Evolutionary conservation across 2,888 invertebrate genomes (phyloP), one percentile per base, ranked within the genome.

Genomic region (Leucoptera coffeella): DNA sequence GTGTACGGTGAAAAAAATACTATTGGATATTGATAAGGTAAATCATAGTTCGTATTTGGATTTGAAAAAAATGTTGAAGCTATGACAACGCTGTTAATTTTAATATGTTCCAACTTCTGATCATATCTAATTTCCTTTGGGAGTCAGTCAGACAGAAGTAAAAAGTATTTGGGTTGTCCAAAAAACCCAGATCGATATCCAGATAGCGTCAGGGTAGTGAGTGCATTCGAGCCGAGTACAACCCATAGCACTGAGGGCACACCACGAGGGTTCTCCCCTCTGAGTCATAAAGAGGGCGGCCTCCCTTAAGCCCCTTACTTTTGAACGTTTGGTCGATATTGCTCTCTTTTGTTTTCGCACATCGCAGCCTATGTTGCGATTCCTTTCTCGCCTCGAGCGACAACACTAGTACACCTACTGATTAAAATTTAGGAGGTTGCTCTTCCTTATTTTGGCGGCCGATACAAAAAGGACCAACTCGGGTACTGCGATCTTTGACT

Each of bases 261-360:
- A 51, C 50, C 51, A 60, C 56, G 50, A 61, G 67, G 67, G 64
- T 55, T 50, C 57, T 58, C 60, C 65, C 67, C 65, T 64, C 62
- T 67, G 67, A 67, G 46, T 69, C 67, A 67, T 64, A 64, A 67
- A 64, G 61, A 64, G 67, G 67, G 67, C 58, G 65, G 61, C 49
- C 31, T 30, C 45, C 48, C 46, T 55, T 9, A 17, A 5, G 10
- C 57, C 64, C 57, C 58, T 58, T 56, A 56, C 58, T 60, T 62
- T 60, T 55, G 55, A 61, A 60, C 55, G 62, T 58, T 61, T 57
- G 62, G 65, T 67, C 67, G 67, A 69, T 69, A 69, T 42, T 47
- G 50, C 53, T 60, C 62, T 60, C 64, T 67, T 64, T 69, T 67
- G 67, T 65, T 65, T 65, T 58, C 58, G 55, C 61, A 60, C 57